Conservation (phyloP, 2,888 invertebrate genomes). For the Troglohyphantes excavatus region DNA sequence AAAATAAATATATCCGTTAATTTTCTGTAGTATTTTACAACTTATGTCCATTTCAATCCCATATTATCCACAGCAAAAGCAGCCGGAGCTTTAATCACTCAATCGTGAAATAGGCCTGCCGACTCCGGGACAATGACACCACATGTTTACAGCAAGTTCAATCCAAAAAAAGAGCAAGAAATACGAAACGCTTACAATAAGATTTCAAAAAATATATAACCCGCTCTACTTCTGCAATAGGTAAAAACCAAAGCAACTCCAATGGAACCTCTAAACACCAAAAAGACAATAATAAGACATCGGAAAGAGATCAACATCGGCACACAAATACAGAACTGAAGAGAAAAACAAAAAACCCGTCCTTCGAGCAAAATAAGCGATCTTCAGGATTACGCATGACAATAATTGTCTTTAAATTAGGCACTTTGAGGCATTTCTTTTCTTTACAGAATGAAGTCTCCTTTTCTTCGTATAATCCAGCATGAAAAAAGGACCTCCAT, state of each 20-base stretch:
- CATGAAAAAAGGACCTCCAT: constrained; percentile 21
- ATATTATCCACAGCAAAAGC: no score
- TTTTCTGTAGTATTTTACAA: no score
- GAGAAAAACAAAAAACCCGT: neutral
- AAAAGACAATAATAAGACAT: neutral
- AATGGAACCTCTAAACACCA: neutral
- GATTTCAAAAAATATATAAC: neutral
- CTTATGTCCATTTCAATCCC: no score
- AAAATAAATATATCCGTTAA: no score
- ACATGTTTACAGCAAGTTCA: neutral
- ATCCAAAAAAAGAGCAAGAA: neutral
- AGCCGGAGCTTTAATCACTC: no score
- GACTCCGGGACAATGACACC: neutral
- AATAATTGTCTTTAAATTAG: constrained; percentile 1
- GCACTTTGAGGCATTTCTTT: neutral
- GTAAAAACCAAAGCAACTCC: neutral
- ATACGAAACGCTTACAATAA: neutral
- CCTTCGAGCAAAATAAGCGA: neutral
- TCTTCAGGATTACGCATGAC: constrained; percentile 11
- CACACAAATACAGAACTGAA: neutral
- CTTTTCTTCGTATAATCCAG: neutral
- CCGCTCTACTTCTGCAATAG: neutral
- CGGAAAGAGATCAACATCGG: neutral
- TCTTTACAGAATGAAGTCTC: neutral
- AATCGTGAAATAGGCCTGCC: neutral